Conservation (phyloP, 1,140 invertebrate genomes). For the Drosophila mojavensis region DNA sequence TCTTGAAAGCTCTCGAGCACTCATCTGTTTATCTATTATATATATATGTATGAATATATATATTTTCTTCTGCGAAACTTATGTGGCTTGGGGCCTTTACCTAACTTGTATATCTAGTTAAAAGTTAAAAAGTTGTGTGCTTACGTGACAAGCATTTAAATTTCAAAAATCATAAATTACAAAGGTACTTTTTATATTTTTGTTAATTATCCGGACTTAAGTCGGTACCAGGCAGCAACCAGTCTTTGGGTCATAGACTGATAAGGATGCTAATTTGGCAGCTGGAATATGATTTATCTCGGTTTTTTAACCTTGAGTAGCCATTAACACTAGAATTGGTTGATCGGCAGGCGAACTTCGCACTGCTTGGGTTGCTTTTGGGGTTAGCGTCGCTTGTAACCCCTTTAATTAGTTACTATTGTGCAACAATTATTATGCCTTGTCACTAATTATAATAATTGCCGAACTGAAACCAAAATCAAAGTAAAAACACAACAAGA, state of each 20-base stretch:
- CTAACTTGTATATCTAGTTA: constrained; percentile 23
- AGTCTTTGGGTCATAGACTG: constrained; percentile 7
- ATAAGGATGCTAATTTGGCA: constrained; percentile 18
- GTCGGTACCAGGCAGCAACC: constrained; percentile 10
- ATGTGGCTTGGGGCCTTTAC: constrained; percentile 1
- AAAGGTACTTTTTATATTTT: background rate
- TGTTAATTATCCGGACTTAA: background rate
- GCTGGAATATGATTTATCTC: background rate
- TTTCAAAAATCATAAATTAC: constrained; percentile 19
- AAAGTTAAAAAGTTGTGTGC: background rate
- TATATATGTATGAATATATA: background rate
- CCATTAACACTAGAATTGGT: constrained; percentile 18
- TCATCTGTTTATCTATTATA: background rate
- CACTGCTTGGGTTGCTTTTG: constrained; percentile 47
- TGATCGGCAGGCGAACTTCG: constrained; percentile 33
- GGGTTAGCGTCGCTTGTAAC: constrained; percentile 42
- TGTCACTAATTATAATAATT: constrained; percentile 74
- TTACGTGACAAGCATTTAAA: constrained; percentile 6
- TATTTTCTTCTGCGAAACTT: background rate
- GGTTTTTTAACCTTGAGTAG: constrained; percentile 21
- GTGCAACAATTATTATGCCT: constrained; percentile 60
- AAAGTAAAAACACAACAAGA: background rate
- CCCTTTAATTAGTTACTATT: constrained; percentile 49
- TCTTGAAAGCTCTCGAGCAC: background rate
- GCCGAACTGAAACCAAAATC: constrained; percentile 19